Evolutionary conservation across 2,797 vertebrate species (phyloP).

Genomic region (Fringilla coelebs): DNA sequence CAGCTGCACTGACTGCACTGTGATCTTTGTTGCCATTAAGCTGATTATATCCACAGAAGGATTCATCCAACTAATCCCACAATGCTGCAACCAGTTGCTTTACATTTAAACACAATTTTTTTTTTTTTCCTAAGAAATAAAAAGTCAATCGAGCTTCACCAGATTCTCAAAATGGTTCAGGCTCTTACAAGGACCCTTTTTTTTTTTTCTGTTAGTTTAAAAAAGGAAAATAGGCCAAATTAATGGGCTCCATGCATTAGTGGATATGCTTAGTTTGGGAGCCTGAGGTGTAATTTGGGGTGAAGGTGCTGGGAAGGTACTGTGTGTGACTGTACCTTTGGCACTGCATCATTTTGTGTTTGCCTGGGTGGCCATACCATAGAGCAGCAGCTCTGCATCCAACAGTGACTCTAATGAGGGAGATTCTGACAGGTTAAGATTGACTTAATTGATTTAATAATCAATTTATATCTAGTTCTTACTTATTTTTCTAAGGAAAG

Average conservation of each 20-base stretch:
- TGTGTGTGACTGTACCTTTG: not conserved
- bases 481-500: conserved; percentile 25
- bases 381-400: not conserved
- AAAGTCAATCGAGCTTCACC: not conserved
- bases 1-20: conserved; percentile 30
- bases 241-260: not conserved
- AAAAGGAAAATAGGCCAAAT: not conserved
- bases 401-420: not conserved
- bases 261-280: not conserved
- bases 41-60: conserved; percentile 50
- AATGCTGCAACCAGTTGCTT: conserved; percentile 42
- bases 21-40: conserved; percentile 66
- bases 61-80: conserved; percentile 56
- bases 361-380: not conserved
- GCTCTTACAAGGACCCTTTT: not conserved
- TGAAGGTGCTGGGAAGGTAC: not conserved
- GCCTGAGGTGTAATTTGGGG: not conserved
- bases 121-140: not conserved
- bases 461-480: conserved; percentile 41
- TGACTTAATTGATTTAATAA: conserved; percentile 51
- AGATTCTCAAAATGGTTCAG: not conserved
- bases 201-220: not conserved
- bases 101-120: not conserved
- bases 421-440: conserved; percentile 1
- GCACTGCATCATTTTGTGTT: not conserved